A percentile compares a stretch with the other conserved stretches of the same genome.
phyloP scores from a whole-genome alignment of 1,140 invertebrate species.

The Bombus sibiricus region DNA sequence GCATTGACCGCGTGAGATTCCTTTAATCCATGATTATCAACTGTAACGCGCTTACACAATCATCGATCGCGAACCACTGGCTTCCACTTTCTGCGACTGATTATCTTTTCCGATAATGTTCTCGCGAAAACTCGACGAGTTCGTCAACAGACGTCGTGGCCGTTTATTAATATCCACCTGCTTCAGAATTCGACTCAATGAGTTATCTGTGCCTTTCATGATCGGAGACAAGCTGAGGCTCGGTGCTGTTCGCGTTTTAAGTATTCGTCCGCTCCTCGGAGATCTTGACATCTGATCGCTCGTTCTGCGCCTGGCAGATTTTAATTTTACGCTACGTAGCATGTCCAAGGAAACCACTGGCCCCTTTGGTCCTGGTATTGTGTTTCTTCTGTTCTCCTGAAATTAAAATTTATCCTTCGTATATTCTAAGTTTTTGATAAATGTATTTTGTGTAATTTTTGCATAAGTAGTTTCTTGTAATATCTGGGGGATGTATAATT shows the following conservation, averaged over 20 bases:
- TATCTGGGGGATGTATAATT: background rate
- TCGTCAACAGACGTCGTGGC: conserved; percentile 49
- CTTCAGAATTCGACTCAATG: conserved; percentile 64
- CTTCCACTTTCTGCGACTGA: conserved; percentile 11
- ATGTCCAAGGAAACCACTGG: conserved; percentile 75
- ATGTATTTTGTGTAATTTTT: background rate
- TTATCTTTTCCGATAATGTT: conserved; percentile 39
- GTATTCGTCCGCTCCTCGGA: conserved; percentile 61
- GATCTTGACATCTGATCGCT: conserved; percentile 61
- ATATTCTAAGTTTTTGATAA: background rate
- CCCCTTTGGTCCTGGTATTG: conserved; percentile 54
- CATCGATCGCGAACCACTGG: conserved; percentile 34
- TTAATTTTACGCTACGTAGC: conserved; percentile 76
- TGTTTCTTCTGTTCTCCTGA: conserved; percentile 69
- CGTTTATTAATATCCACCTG: conserved; percentile 63
- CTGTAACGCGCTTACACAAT: conserved; percentile 1
- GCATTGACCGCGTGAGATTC: background rate
- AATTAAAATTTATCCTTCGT: conserved; percentile 1
- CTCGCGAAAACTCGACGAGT: conserved; percentile 45
- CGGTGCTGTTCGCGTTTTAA: conserved; percentile 55
- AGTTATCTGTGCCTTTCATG: conserved; percentile 54
- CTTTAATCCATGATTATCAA: background rate
- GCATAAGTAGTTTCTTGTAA: background rate
- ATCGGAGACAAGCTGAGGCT: conserved; percentile 70
- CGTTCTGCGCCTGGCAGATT: conserved; percentile 67